These are phyloP conservation scores for Sinocyclocheilus anophthalmus DNA, from an alignment of 2,113 vertebrate species.

Conservation along the genomic window DNA sequence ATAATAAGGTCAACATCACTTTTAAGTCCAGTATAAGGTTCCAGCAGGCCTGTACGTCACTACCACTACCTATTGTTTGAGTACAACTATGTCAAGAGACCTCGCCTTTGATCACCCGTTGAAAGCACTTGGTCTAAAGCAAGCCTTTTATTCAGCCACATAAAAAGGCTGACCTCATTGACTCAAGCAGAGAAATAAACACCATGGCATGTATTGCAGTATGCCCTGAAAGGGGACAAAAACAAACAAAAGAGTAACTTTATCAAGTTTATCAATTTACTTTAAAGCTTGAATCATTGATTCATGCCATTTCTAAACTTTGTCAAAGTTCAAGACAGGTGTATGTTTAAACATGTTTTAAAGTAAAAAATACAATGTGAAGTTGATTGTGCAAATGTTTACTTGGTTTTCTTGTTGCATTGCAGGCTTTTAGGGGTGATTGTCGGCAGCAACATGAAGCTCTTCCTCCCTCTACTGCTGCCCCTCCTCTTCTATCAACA, in stretches of 20 bases:
- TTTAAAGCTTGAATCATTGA: not conserved
- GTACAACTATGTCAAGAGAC: conserved; percentile 53
- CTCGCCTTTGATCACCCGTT: conserved; percentile 58
- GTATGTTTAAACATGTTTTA: not conserved
- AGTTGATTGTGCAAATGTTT: conserved; percentile 22
- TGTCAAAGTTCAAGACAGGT: not conserved
- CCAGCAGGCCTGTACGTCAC: conserved; percentile 42
- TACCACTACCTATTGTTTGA: conserved; percentile 55
- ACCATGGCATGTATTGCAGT: not conserved
- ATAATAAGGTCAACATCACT: conserved; percentile 1
- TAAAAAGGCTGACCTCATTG: conserved; percentile 35
- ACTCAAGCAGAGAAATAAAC: not conserved
- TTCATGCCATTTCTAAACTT: not conserved
- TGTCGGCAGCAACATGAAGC: conserved; percentile 69
- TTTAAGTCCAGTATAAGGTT: conserved; percentile 28
- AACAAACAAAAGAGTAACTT: not conserved
- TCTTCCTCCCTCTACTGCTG: conserved; percentile 56
- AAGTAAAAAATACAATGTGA: not conserved
- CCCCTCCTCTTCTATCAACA: conserved; percentile 63
- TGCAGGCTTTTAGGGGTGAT: conserved; percentile 60
- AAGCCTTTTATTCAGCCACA: conserved; percentile 50
- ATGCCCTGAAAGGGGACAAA: not conserved
- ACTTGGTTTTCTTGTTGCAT: conserved; percentile 28
- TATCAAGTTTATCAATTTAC: not conserved
- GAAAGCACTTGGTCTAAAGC: conserved; percentile 48